Evolutionary conservation across 2,888 invertebrate species (phyloP).

Genomic region (Hyppa rectilinea): DNA sequence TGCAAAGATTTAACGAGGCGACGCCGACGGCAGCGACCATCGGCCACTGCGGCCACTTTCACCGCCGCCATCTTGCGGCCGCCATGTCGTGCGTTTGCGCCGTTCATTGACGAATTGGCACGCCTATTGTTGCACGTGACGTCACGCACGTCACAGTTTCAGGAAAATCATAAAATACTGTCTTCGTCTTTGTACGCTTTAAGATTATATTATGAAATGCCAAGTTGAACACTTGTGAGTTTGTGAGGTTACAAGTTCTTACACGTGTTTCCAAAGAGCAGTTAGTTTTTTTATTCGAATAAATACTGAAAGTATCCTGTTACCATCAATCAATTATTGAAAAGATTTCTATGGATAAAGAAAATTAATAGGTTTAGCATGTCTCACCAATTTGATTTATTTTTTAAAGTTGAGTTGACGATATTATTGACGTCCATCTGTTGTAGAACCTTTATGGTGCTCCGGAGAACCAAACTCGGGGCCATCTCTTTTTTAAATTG

Average conservation of each 20-base stretch:
- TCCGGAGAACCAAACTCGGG: too few species aligned
- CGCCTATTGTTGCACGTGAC: conserved; percentile 77
- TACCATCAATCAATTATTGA: conserved; percentile 7
- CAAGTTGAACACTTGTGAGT: background rate
- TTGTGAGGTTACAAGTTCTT: background rate
- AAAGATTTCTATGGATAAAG: background rate
- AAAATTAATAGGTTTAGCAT: background rate
- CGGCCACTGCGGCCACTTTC: conserved; percentile 84
- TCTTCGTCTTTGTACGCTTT: conserved; percentile 33
- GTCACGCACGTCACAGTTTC: conserved; percentile 72
- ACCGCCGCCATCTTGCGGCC: conserved; percentile 87
- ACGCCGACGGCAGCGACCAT: conserved; percentile 68
- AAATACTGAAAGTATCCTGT: background rate
- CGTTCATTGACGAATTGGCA: conserved; percentile 82
- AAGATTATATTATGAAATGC: conserved; percentile 35
- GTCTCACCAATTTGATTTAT: background rate
- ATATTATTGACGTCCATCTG: background rate
- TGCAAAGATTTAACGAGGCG: conserved; percentile 73
- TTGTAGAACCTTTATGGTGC: too few species aligned
- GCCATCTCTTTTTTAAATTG: too few species aligned
- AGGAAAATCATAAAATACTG: conserved; percentile 48
- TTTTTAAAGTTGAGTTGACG: background rate
- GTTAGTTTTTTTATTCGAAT: conserved; percentile 8
- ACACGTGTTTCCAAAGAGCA: conserved; percentile 5
- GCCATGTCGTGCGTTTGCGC: conserved; percentile 78